A percentile compares a stretch with the other conserved stretches of the same genome.
Conservation (phyloP, 2,797 vertebrate species). For the Stomatorhinus walkeri region DNA sequence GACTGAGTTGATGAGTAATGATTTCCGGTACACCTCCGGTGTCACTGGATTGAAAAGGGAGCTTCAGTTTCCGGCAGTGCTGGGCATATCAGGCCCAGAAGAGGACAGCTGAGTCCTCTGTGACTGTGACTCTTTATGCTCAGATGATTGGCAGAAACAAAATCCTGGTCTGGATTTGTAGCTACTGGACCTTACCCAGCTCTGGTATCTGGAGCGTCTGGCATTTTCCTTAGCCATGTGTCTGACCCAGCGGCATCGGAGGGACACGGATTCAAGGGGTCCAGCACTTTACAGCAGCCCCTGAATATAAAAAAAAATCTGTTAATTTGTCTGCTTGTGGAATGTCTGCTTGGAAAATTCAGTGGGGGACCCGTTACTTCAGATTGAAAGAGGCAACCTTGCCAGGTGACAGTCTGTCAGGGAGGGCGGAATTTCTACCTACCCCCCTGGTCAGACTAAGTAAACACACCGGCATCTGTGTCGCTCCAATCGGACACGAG, state of each 20-base stretch:
- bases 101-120: neutral
- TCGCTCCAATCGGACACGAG: conserved; percentile 36
- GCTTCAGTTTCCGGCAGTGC: neutral
- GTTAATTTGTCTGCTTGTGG: neutral
- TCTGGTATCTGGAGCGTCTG: neutral
- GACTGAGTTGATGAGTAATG: neutral
- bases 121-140: neutral
- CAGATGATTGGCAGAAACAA: neutral
- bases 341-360: neutral
- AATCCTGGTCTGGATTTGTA: neutral
- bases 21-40: neutral
- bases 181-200: neutral
- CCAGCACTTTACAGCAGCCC: neutral
- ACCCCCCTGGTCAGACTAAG: conserved; percentile 4
- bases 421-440: neutral
- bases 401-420: neutral
- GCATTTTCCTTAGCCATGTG: neutral
- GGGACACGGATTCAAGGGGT: neutral
- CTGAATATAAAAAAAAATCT: neutral
- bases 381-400: neutral
- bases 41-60: neutral
- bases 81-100: neutral
- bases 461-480: conserved; percentile 35
- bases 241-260: neutral
- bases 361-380: neutral